Base-by-base conservation (phyloP, 2,888 invertebrate genomes). In the Fragum fragum region DNA sequence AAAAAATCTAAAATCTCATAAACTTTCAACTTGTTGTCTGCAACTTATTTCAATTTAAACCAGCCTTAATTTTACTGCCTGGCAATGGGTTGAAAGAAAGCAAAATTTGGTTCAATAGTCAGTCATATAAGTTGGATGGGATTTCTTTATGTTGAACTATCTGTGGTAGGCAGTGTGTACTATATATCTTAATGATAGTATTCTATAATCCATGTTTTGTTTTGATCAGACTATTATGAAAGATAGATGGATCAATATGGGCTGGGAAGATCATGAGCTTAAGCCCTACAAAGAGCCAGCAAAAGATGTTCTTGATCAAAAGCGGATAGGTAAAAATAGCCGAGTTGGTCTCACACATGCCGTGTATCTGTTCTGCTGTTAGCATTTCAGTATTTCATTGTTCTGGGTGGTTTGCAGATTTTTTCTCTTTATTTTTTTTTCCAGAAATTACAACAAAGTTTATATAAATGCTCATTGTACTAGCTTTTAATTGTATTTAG, bases 171-270 rank as follows among this genome's bases (percentile, higher is more conserved):
- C 66, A 23, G 66, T 66, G 66, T 39, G 23, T 23, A 21, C 18
- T n/a, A 23, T 66, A 66, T 66, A 66, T 66, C 39, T 39, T n/a
- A 26, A 9, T 66, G 42, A 36, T 18, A 61, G 61, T 63, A n/a
- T 32, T 69, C 21, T 74, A 68, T 66, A 75, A 79, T 72, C 47
- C 52, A 69, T 78, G 78, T 86, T 88, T 83, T 86, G 83, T 89
- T 85, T 89, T 89, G 81, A 85, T 90, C 90, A 93, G 92, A 92
- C 76, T 79, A 97, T 97, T 93, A 97, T 97, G 97, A 97, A 98
- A 95, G 99, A 99, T 96, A 98, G 98, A 95, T 99, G 99, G 99
- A 99, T 99, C 98, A 99, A 99, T 96, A 97, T 98, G 95, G 99
- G 99, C 93, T 99, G 98, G 95, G 99, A 99, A 95, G 99, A 99